Evolutionary conservation across 2,797 vertebrate species (phyloP).

Genomic region (Lepus oiostolus): DNA sequence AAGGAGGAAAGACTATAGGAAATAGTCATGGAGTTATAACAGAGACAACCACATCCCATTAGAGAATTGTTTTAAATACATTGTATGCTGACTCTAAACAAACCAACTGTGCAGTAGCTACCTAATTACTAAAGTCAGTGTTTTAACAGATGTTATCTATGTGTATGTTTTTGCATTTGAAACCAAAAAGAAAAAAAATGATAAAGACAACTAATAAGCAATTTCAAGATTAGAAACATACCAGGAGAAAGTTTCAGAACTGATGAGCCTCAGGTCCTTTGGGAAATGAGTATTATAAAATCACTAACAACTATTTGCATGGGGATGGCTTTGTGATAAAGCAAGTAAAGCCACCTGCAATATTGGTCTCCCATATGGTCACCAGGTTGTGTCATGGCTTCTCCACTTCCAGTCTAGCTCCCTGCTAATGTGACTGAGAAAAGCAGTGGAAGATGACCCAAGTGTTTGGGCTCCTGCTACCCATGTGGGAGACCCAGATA

Average conservation of each 20-base stretch:
- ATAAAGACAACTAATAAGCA: background rate
- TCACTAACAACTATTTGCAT: background rate
- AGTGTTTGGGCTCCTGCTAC: too few relatives aligned
- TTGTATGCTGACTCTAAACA: background rate
- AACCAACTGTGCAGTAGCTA: background rate
- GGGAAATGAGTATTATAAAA: constrained; percentile 27
- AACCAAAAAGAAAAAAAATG: background rate
- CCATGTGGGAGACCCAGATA: too few relatives aligned
- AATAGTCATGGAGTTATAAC: background rate
- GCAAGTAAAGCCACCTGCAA: too few relatives aligned
- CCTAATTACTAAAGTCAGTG: constrained; percentile 10
- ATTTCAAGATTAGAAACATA: constrained; percentile 42
- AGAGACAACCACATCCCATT: background rate
- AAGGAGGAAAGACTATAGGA: constrained; percentile 6
- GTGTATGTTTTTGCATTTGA: constrained; percentile 14
- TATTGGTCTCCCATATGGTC: too few relatives aligned
- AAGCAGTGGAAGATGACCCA: too few relatives aligned
- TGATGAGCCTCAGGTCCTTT: constrained; percentile 22
- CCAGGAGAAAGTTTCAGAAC: constrained; percentile 21
- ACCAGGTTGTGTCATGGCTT: too few relatives aligned
- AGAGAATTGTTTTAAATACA: constrained; percentile 2
- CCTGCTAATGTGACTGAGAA: too few relatives aligned
- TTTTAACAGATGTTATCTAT: constrained; percentile 17
- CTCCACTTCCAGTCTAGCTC: too few relatives aligned
- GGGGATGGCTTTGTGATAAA: too few relatives aligned